Conservation (phyloP, 2,113 vertebrate genomes). For the Pelodiscus sinensis region DNA sequence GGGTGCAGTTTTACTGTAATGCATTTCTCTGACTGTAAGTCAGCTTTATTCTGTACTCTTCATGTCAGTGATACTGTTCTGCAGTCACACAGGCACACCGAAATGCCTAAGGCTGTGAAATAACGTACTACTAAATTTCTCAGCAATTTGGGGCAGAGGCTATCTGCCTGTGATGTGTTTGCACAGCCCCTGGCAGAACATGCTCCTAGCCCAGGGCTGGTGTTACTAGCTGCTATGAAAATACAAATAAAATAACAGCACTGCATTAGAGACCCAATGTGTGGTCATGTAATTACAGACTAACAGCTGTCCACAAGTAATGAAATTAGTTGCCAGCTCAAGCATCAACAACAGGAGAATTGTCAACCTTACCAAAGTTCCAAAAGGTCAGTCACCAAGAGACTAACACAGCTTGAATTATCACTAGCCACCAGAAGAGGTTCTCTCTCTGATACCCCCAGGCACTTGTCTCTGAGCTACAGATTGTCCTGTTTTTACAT, state of each 20-base stretch:
- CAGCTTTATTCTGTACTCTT: neutral
- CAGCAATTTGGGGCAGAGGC: neutral
- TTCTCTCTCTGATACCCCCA: neutral
- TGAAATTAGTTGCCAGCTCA: neutral
- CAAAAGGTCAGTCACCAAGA: neutral
- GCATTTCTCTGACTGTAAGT: fast-evolving
- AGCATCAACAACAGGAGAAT: neutral
- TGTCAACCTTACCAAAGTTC: neutral
- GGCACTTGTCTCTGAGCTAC: neutral
- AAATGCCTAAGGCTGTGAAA: neutral
- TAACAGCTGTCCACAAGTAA: neutral
- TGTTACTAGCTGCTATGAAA: neutral
- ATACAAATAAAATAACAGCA: neutral
- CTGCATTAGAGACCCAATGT: neutral
- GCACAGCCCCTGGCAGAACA: neutral
- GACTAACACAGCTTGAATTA: neutral
- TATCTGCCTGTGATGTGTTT: neutral
- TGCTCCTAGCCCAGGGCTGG: neutral
- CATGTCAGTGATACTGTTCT: fast-evolving
- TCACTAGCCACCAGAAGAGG: neutral
- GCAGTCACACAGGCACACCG: neutral
- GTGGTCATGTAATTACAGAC: neutral
- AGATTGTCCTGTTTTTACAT: neutral
- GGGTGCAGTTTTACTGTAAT: fast-evolving
- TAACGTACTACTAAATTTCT: neutral